Evolutionary conservation across 2,797 vertebrate genomes (phyloP).

Genomic region (Spheniscus humboldti): DNA sequence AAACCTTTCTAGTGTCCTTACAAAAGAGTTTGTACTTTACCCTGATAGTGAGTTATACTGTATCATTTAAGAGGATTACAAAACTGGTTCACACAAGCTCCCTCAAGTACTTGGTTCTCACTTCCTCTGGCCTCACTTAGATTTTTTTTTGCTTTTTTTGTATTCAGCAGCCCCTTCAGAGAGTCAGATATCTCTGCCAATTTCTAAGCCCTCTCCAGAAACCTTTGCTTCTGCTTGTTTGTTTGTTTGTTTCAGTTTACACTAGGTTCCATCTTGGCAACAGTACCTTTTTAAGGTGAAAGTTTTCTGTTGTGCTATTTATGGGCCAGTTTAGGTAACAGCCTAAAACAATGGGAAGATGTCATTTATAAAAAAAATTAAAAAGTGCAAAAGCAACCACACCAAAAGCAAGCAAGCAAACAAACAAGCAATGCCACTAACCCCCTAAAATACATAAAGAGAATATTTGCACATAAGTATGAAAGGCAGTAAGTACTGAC

Average conservation of each 20-base stretch:
- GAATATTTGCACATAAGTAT: background rate
- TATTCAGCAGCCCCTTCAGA: background rate
- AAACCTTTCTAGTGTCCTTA: background rate
- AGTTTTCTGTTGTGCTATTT: background rate
- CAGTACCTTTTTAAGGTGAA: background rate
- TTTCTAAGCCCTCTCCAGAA: background rate
- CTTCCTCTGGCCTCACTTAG: background rate
- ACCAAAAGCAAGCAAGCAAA: background rate
- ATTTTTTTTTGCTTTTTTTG: background rate
- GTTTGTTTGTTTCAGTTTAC: background rate
- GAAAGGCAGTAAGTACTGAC: background rate
- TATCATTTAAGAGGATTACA: background rate
- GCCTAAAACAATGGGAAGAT: background rate
- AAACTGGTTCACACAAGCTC: background rate
- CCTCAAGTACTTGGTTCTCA: background rate
- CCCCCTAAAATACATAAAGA: background rate
- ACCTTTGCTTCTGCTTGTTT: background rate
- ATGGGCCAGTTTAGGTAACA: background rate
- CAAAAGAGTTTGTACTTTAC: background rate
- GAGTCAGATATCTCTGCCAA: background rate
- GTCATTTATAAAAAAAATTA: background rate
- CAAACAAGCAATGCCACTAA: accelerated
- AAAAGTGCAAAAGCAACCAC: background rate
- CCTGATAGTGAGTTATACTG: background rate
- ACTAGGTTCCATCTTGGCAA: background rate